Conservation (phyloP, 1,140 invertebrate genomes). For the Aphelenchoides avenae region DNA sequence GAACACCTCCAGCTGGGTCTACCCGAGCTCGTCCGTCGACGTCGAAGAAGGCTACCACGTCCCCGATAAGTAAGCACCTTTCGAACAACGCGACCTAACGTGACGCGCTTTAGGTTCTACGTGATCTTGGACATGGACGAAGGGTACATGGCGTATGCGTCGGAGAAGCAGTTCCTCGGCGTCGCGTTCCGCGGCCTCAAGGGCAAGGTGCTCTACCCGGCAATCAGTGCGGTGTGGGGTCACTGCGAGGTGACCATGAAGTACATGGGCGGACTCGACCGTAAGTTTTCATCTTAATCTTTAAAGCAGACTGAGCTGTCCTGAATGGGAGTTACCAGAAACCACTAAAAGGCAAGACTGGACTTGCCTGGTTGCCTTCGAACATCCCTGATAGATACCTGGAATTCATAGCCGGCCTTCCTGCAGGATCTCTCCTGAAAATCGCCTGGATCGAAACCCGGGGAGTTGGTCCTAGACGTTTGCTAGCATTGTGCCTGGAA, state of each 20-base stretch:
- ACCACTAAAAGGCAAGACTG: too few relatives aligned
- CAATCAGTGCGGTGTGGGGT: constrained; percentile 98
- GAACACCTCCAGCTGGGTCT: constrained; percentile 34
- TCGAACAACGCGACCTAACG: not conserved
- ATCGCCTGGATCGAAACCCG: too few relatives aligned
- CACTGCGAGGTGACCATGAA: constrained; percentile 99
- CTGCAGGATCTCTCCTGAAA: too few relatives aligned
- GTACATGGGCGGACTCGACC: constrained; percentile 95
- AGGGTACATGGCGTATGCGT: constrained; percentile 93
- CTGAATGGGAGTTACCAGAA: too few relatives aligned
- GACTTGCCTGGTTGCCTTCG: too few relatives aligned
- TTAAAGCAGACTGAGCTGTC: constrained; percentile 96
- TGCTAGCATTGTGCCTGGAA: too few relatives aligned
- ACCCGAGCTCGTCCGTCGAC: constrained; percentile 16
- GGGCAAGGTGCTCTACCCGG: constrained; percentile 93
- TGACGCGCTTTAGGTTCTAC: constrained; percentile 65
- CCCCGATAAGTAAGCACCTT: constrained; percentile 19
- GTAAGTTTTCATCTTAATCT: constrained; percentile 85
- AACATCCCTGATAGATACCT: too few relatives aligned
- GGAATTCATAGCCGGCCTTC: too few relatives aligned
- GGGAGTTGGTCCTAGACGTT: too few relatives aligned
- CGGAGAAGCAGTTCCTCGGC: constrained; percentile 93
- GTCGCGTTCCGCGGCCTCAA: constrained; percentile 92
- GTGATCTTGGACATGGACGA: constrained; percentile 99
- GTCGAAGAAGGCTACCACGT: constrained; percentile 7